Percentiles rank a stretch among this genome's conserved stretches.
phyloP scores from a whole-genome alignment of 2,888 invertebrate species.

The Tachystola acroxantha region DNA sequence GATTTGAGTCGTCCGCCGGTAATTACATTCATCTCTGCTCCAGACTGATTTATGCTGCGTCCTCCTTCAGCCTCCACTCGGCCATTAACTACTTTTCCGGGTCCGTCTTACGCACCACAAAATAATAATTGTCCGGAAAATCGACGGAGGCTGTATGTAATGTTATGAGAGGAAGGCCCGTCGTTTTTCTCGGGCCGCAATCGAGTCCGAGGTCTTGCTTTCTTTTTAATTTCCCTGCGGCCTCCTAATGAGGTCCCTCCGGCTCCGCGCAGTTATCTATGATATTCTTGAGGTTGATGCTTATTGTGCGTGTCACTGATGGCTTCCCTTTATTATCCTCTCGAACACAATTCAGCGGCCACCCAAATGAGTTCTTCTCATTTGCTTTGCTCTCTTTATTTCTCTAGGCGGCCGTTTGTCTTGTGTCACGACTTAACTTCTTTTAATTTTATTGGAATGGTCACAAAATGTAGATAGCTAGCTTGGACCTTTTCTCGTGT shows the following conservation, averaged over 20 bases:
- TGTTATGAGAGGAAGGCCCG: conserved; percentile 74
- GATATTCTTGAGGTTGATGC: conserved; percentile 79
- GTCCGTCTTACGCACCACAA: conserved; percentile 74
- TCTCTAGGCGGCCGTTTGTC: conserved; percentile 74
- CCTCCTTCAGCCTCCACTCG: conserved; percentile 41
- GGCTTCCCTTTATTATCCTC: conserved; percentile 77
- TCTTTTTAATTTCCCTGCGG: conserved; percentile 79
- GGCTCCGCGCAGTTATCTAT: conserved; percentile 66
- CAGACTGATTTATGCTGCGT: conserved; percentile 55
- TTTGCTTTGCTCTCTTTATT: conserved; percentile 75
- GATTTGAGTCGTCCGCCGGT: conserved; percentile 51
- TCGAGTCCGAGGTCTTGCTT: conserved; percentile 77
- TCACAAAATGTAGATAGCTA: conserved; percentile 35
- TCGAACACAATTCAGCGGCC: conserved; percentile 76
- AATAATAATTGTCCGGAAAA: conserved; percentile 79
- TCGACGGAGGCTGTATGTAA: conserved; percentile 75
- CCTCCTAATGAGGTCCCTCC: conserved; percentile 75
- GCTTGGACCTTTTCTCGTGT: conserved; percentile 38
- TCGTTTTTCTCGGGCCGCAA: conserved; percentile 69
- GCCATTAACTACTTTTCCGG: conserved; percentile 67
- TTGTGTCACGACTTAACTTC: conserved; percentile 68
- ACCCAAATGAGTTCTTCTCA: conserved; percentile 74
- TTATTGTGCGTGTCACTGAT: conserved; percentile 79
- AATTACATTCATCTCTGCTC: conserved; percentile 61
- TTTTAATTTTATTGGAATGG: conserved; percentile 63